phyloP scores from a whole-genome alignment of 2,113 vertebrate species.

The Psilopogon haemacephalus region DNA sequence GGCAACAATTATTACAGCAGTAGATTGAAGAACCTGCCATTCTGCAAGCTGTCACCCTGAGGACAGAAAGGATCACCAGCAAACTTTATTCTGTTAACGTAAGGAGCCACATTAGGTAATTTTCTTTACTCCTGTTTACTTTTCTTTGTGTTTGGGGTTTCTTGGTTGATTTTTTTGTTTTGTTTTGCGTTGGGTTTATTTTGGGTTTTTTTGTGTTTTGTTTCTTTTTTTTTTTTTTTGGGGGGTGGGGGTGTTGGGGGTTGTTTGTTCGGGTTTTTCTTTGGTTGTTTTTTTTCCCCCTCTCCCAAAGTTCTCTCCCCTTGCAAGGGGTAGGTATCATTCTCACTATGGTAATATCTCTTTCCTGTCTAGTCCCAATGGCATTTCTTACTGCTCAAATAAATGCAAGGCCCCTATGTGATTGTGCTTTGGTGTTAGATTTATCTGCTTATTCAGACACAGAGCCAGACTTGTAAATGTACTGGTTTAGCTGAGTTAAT shows the following conservation, averaged over 20 bases:
- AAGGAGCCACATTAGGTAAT: not conserved
- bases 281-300: too few relatives aligned
- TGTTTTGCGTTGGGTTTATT: not conserved
- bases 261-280: too few relatives aligned
- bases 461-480: not conserved
- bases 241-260: too few relatives aligned
- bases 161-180: too few relatives aligned
- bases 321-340: not conserved
- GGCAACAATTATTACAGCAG: not conserved
- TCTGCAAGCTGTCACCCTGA: not conserved
- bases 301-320: too few relatives aligned
- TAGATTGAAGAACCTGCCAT: not conserved
- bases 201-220: too few relatives aligned
- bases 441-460: not conserved
- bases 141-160: not conserved
- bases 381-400: not conserved
- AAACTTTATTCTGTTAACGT: not conserved
- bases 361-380: constrained; percentile 7
- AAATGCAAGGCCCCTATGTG: not conserved
- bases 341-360: not conserved
- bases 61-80: not conserved
- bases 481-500: not conserved
- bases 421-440: not conserved
- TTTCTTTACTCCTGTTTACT: not conserved
- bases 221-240: too few relatives aligned